phyloP scores from a whole-genome alignment of 2,113 vertebrate genomes.

The Catagonus wagneri region DNA sequence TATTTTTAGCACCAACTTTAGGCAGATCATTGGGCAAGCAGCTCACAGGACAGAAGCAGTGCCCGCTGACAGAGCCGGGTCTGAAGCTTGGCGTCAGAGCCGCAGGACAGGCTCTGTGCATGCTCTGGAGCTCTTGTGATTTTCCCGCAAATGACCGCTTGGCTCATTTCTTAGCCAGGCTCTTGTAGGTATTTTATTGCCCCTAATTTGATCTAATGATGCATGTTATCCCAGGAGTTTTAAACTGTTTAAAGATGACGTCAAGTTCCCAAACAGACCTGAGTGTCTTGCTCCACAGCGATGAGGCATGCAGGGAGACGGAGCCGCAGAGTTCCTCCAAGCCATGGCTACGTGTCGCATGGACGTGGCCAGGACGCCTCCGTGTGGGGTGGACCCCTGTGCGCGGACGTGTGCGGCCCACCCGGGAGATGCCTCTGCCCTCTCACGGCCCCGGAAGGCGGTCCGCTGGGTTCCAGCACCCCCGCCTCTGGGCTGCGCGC shows the following conservation, averaged over 20 bases:
- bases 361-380: fast-evolving
- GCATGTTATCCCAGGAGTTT: not conserved
- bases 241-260: not conserved
- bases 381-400: not conserved
- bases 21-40: not conserved
- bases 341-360: fast-evolving
- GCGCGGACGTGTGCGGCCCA: fast-evolving
- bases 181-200: not conserved
- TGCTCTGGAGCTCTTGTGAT: fast-evolving
- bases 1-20: not conserved
- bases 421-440: not conserved
- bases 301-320: not conserved
- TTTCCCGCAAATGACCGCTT: fast-evolving
- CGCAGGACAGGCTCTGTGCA: fast-evolving
- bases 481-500: not conserved
- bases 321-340: fast-evolving
- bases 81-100: fast-evolving
- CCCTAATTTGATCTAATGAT: not conserved
- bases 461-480: not conserved
- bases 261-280: too few relatives aligned
- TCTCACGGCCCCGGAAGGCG: not conserved
- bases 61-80: fast-evolving
- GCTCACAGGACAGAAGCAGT: fast-evolving
- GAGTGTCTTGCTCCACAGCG: fast-evolving
- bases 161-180: not conserved